Evolutionary conservation across 2,888 invertebrate genomes (phyloP).

Genomic region (Lordiphosa fenestrarum): DNA sequence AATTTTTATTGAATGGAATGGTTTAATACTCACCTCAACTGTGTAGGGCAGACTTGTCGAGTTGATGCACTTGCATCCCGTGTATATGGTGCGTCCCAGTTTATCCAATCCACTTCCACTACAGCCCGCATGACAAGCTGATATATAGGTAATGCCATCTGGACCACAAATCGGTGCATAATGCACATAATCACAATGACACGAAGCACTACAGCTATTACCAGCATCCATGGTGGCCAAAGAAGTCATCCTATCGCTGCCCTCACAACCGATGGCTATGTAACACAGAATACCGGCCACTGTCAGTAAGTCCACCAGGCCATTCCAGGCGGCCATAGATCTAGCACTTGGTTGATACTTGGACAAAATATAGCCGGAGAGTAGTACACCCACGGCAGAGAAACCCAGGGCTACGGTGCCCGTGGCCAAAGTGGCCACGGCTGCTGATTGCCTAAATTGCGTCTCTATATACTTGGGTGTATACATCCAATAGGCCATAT

Average conservation of each 20-base stretch:
- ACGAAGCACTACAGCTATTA: slow-evolving; percentile 83
- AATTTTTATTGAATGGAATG: not conserved
- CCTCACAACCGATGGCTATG: slow-evolving; percentile 84
- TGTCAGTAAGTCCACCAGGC: slow-evolving; percentile 83
- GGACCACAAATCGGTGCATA: slow-evolving; percentile 87
- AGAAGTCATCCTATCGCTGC: slow-evolving; percentile 80
- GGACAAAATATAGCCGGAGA: slow-evolving; percentile 84
- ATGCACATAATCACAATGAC: slow-evolving; percentile 86
- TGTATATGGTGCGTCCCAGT: slow-evolving; percentile 36
- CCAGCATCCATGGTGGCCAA: slow-evolving; percentile 26
- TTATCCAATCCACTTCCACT: slow-evolving; percentile 51
- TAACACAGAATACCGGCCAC: slow-evolving; percentile 84
- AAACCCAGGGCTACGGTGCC: slow-evolving; percentile 85
- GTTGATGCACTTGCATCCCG: slow-evolving; percentile 48
- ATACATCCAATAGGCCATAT: slow-evolving; percentile 89
- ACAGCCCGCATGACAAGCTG: slow-evolving; percentile 90
- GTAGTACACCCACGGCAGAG: slow-evolving; percentile 85
- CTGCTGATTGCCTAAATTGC: slow-evolving; percentile 88
- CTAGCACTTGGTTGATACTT: slow-evolving; percentile 84
- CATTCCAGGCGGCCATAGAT: slow-evolving; percentile 85
- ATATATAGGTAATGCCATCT: slow-evolving; percentile 85
- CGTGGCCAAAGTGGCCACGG: slow-evolving; percentile 85
- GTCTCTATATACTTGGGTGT: slow-evolving; percentile 91
- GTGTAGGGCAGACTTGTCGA: slow-evolving; percentile 4
- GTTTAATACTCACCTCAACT: slow-evolving; percentile 13